Base-by-base conservation (phyloP, 2,797 vertebrate species). In the Halcyon leucocephala region DNA sequence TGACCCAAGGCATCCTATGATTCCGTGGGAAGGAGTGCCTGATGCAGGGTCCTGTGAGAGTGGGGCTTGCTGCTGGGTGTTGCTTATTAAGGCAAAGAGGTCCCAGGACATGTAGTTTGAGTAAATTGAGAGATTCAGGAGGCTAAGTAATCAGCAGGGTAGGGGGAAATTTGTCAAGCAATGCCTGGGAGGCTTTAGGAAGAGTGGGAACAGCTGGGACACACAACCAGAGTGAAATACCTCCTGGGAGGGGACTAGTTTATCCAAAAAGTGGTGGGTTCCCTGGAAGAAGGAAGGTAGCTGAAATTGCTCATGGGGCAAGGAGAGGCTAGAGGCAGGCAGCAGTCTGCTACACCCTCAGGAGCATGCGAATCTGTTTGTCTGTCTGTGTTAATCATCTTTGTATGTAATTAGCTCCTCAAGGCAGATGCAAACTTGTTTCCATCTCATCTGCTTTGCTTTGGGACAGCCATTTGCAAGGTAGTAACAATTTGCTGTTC, bases 361-460 rank as follows among this genome's bases (percentile, higher is more conserved):
- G 76, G 49, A 74, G 37, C 0, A 1, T 12, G 28, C n/a, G 18
- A 49, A 33, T 58, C 65, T 41, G 29, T 26, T 33, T 54, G 49
- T 19, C 31, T 51, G 33, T 19, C 46, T 60, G 14, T 12, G 31
- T 49, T 65, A 18, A 58, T n/a, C 4, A 15, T 48, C 26, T 74
- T n/a, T 41, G 62, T 51, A 8, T 20, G 9, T 64, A 33, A 35
- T 58, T 17, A 37, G 14, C 33, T 69, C 55, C 6, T 5, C 8
- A 24, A 58, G 20, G 17, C 31, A 64, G 39, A 22, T 39, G 22
- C 0, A 2, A 54, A 54, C 12, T 48, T 0, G 1, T 3, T 52
- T 70, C 51, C n/a, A 26, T 48, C 31, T 54, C 0, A 4, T n/a
- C 9, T 14, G 4, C 49, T 73, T 58, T 46, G 29, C 48, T 82